Evolutionary conservation across 2,113 vertebrate species (phyloP).

Genomic region (Paraplagusia blochii): DNA sequence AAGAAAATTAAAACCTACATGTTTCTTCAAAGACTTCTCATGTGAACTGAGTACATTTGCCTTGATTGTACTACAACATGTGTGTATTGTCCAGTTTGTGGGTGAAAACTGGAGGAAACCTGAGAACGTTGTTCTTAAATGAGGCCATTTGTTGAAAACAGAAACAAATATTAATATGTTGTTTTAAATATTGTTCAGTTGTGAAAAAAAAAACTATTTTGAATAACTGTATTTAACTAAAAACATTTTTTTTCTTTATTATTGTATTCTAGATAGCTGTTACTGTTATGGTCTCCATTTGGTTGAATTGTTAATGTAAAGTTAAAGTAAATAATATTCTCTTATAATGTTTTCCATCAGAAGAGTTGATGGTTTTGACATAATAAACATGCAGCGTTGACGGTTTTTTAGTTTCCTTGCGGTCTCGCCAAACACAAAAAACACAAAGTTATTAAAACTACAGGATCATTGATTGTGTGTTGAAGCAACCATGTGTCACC

Average conservation of each 20-base stretch:
- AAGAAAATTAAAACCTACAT: slow-evolving; percentile 60
- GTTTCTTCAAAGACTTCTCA: slow-evolving; percentile 60
- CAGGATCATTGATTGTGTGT: neutral
- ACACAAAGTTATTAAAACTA: neutral
- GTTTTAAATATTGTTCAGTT: slow-evolving; percentile 32
- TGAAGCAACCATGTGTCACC: neutral
- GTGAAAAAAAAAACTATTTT: slow-evolving; percentile 27
- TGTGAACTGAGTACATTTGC: slow-evolving; percentile 57
- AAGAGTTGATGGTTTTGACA: slow-evolving; percentile 5
- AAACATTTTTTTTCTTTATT: slow-evolving; percentile 5
- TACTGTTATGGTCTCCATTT: slow-evolving; percentile 27
- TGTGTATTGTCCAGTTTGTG: slow-evolving; percentile 63
- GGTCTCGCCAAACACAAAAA: too few species aligned
- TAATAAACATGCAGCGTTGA: neutral
- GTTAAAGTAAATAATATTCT: slow-evolving; percentile 25
- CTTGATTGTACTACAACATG: slow-evolving; percentile 62
- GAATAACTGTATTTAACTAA: slow-evolving; percentile 14
- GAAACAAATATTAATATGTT: slow-evolving; percentile 40
- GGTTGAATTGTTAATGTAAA: slow-evolving; percentile 37
- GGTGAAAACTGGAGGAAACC: slow-evolving; percentile 70
- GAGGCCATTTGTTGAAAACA: slow-evolving; percentile 57
- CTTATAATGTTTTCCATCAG: slow-evolving; percentile 30
- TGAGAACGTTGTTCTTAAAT: slow-evolving; percentile 59
- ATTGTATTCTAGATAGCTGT: slow-evolving; percentile 20
- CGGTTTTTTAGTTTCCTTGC: too few species aligned